A percentile compares a stretch with the other conserved stretches of the same genome.
Evolutionary conservation across 2,113 vertebrate genomes (phyloP).

Genomic region (Psittacus erithacus): DNA sequence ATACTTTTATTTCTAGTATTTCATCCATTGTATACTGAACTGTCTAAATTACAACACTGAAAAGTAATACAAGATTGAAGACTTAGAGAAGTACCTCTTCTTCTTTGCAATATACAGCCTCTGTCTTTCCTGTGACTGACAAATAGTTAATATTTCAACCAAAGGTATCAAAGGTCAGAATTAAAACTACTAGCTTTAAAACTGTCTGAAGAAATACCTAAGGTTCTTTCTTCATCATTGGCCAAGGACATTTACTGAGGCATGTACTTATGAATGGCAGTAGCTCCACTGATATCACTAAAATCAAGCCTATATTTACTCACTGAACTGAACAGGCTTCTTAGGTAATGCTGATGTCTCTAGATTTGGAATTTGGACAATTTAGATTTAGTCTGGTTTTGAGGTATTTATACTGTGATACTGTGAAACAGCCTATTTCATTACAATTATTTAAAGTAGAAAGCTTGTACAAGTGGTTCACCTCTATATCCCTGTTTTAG

Average conservation of each 20-base stretch:
- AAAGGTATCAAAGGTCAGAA: not conserved
- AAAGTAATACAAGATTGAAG: not conserved
- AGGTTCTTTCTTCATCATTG: not conserved
- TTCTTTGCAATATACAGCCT: not conserved
- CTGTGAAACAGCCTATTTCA: not conserved
- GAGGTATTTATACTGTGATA: not conserved
- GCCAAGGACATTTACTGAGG: not conserved
- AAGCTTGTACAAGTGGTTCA: not conserved
- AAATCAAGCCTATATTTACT: not conserved
- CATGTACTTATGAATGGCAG: not conserved
- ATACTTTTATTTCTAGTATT: not conserved
- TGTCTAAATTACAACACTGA: not conserved
- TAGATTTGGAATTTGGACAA: not conserved
- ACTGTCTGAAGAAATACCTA: not conserved
- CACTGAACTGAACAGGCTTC: not conserved
- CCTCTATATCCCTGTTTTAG: not conserved
- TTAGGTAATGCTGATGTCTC: not conserved
- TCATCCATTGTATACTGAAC: not conserved
- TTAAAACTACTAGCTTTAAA: not conserved
- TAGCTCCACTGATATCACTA: not conserved
- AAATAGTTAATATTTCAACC: not conserved
- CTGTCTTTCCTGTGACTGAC: not conserved
- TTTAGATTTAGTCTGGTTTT: not conserved
- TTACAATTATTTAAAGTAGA: not conserved
- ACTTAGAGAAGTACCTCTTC: not conserved